Evolutionary conservation across 2,113 vertebrate species (phyloP).

Genomic region (Heterocephalus glaber): DNA sequence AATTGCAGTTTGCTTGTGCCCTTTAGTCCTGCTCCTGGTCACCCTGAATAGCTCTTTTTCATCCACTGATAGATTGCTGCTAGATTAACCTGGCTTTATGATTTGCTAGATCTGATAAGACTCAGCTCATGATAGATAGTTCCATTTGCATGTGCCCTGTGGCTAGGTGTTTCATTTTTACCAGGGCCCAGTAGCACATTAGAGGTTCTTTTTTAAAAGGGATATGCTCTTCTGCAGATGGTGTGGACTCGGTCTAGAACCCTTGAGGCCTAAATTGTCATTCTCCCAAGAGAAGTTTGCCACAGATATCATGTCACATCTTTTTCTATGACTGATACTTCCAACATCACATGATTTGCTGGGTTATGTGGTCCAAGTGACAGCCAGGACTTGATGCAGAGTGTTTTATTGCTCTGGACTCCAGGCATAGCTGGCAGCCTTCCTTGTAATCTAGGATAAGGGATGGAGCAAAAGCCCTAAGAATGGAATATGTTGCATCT

Average conservation of each 20-base stretch:
- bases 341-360: not conserved
- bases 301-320: not conserved
- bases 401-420: not conserved
- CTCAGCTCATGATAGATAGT: slow-evolving; percentile 6
- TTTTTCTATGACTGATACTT: not conserved
- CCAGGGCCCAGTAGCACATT: not conserved
- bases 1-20: not conserved
- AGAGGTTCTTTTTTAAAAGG: not conserved
- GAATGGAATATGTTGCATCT: not conserved
- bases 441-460: not conserved
- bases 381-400: not conserved
- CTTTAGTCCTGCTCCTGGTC: not conserved
- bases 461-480: not conserved
- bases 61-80: not conserved
- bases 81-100: not conserved
- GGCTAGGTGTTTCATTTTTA: not conserved
- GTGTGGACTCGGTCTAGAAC: not conserved
- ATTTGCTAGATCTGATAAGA: not conserved
- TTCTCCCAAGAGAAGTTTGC: not conserved
- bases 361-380: not conserved
- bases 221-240: not conserved
- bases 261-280: not conserved
- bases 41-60: not conserved
- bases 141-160: not conserved
- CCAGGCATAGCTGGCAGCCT: not conserved